Conservation (phyloP, 2,888 invertebrate genomes). For the Choristoneura rosaceana region DNA sequence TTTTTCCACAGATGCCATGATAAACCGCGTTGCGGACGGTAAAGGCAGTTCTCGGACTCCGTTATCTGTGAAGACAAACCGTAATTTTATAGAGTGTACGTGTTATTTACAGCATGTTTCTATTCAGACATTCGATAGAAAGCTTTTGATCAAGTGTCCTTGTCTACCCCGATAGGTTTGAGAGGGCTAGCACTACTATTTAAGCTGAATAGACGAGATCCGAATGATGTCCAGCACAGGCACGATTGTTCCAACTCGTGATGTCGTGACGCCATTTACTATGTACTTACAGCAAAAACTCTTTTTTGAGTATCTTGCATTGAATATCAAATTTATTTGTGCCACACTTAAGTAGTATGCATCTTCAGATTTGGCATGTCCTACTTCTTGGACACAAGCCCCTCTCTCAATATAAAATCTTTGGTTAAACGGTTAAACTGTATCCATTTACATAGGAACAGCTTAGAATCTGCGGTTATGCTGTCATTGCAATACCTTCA, state of each 20-base stretch:
- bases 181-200: slow-evolving; percentile 17
- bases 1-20: slow-evolving; percentile 29
- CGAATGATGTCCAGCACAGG: slow-evolving; percentile 55
- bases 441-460: too few relatives aligned
- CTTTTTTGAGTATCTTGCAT: not conserved
- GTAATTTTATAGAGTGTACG: slow-evolving; percentile 35
- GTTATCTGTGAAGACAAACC: slow-evolving; percentile 36
- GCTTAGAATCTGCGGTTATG: too few relatives aligned
- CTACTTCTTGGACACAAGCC: too few relatives aligned
- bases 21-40: slow-evolving; percentile 28
- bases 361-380: too few relatives aligned
- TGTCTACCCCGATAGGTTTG: slow-evolving; percentile 9
- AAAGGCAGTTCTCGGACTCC: slow-evolving; percentile 19
- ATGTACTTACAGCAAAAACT: slow-evolving; percentile 8
- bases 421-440: too few relatives aligned
- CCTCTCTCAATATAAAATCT: too few relatives aligned
- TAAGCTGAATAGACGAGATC: slow-evolving; percentile 40
- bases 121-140: slow-evolving; percentile 23
- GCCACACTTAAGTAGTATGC: not conserved
- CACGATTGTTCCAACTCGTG: slow-evolving; percentile 73
- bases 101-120: slow-evolving; percentile 35
- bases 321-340: not conserved
- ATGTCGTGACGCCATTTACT: slow-evolving; percentile 52
- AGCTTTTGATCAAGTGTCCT: slow-evolving; percentile 13
- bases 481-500: too few relatives aligned